Evolutionary conservation across 2,797 vertebrate species (phyloP).

Genomic region (Pseudochirops cupreus): DNA sequence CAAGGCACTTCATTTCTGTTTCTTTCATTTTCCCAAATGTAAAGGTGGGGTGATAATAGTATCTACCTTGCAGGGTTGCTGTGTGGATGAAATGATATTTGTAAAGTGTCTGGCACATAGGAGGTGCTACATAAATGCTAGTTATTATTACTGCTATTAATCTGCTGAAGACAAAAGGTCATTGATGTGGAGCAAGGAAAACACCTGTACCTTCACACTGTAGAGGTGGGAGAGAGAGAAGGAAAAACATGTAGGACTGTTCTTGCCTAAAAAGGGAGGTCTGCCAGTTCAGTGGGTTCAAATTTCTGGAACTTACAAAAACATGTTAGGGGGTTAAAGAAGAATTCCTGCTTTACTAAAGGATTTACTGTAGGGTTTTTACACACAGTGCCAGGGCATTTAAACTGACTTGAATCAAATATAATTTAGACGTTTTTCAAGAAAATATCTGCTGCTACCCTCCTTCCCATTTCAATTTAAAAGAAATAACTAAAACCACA

Average conservation of each 20-base stretch:
- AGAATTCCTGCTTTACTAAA: neutral
- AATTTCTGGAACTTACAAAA: slow-evolving; percentile 20
- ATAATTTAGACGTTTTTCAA: slow-evolving; percentile 47
- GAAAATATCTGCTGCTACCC: neutral
- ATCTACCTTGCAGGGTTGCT: too few species aligned
- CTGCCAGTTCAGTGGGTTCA: neutral
- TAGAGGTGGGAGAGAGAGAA: neutral
- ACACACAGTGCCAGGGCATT: neutral
- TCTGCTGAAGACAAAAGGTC: neutral
- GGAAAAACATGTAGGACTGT: neutral
- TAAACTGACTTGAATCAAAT: slow-evolving; percentile 31
- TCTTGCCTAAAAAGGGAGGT: neutral
- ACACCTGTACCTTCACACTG: neutral
- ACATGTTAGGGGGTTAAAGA: neutral
- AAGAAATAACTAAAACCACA: slow-evolving; percentile 9
- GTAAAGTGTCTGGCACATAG: too few species aligned
- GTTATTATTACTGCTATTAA: neutral
- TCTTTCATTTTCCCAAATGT: neutral
- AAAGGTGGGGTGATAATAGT: too few species aligned
- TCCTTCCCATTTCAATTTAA: neutral
- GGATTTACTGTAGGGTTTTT: neutral
- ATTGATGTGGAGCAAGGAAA: neutral
- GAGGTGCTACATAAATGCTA: neutral
- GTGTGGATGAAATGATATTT: too few species aligned
- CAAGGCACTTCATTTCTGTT: neutral